Evolutionary conservation across 1,140 invertebrate genomes (phyloP), one percentile per base, ranked within the genome.

Genomic region (Nymphalis io): DNA sequence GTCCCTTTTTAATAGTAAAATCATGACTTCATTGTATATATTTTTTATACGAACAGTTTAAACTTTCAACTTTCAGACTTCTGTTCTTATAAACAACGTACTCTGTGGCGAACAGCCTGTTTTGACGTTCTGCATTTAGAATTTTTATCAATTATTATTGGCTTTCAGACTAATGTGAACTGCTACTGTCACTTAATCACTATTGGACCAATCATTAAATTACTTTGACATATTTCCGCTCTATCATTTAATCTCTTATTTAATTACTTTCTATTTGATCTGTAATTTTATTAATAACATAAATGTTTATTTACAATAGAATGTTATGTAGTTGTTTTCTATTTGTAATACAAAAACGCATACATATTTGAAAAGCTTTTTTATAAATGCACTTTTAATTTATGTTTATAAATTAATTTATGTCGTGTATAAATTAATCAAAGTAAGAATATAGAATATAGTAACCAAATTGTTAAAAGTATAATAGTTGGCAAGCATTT

Each of bases 21-120:
- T 57, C 38, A 42, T 64, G 51, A 38, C 23, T 51, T 48, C 11
- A 51, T 38, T 62, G 33, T 51, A 15, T 62, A 39, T 62, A 46
- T 62, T 48, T 53, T 39, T 39, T 62, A 27, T 23, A 5, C 11
- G 46, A 27, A 27, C 2, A 12, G 23, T 27, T 55, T 27, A 55
- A 33, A 33, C 27, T 33, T 33, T 33, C 27, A 33, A 33, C 27
- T 33, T 33, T 33, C 27, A 33, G 27, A 33, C 27, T 33, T 33
- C 4, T 33, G 6, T 3, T 51, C 6, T 16, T 51, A 20, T 51
- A 51, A 20, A 51, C 46, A 51, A 51, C n/a, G 16, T 51, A 51
- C 46, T 51, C 46, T 51, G 46, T 51, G 16, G 18, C 46, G 46
- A 51, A 20, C 46, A 51, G 46, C 16, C 46, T 18, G 46, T 51